These are phyloP conservation scores for Polymixis lichenea DNA, from an alignment of 2,888 invertebrate species.

Conservation along the genomic window DNA sequence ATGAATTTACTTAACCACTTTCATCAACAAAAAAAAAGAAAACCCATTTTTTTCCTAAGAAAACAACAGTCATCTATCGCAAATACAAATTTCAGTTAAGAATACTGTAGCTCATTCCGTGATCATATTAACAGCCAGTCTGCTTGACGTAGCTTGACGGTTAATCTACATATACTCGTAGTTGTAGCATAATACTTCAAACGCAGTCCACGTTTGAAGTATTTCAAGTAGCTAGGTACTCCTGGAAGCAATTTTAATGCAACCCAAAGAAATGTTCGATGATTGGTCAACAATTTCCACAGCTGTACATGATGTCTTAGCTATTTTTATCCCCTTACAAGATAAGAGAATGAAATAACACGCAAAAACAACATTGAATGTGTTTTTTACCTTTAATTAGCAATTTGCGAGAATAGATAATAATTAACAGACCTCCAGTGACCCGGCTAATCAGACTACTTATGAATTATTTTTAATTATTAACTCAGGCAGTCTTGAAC, in stretches of 20 bases:
- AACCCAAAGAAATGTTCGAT: neutral
- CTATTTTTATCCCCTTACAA: neutral
- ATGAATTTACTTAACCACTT: neutral
- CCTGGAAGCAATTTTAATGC: neutral
- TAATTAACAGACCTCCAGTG: conserved; percentile 24
- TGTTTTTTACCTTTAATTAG: conserved; percentile 54
- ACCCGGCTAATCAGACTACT: conserved; percentile 33
- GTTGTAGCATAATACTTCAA: no score
- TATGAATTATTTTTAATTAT: conserved; percentile 35
- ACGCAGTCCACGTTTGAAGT: no score
- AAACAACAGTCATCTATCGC: neutral
- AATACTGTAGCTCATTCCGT: neutral
- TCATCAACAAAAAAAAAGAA: neutral
- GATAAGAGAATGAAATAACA: conserved; percentile 15
- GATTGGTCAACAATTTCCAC: neutral
- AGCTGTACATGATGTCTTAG: neutral
- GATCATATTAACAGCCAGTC: neutral
- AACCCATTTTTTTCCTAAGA: neutral
- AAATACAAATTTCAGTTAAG: neutral
- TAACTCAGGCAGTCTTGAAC: neutral
- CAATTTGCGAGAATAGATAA: conserved; percentile 31
- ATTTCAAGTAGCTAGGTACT: no score
- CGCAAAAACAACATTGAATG: conserved; percentile 25
- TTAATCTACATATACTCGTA: no score
- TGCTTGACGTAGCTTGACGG: no score